A percentile compares a stretch with the other conserved stretches of the same genome.
Evolutionary conservation across 2,888 invertebrate genomes (phyloP).

Genomic region (Zhengitettix transpicula): DNA sequence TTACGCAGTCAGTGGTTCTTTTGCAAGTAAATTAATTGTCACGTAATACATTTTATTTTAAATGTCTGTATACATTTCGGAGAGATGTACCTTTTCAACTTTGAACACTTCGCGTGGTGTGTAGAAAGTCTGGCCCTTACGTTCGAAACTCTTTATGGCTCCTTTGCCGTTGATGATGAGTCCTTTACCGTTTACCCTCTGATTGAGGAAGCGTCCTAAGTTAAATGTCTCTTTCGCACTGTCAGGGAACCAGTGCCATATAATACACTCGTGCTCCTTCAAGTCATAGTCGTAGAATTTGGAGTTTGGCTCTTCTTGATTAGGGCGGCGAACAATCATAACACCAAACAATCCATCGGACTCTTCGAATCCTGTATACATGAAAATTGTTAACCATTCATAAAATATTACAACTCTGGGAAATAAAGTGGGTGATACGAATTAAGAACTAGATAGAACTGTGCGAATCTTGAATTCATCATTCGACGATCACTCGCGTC

Average conservation of each 20-base stretch:
- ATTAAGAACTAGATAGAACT: no score
- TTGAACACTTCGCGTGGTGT: not conserved
- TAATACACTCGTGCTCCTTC: not conserved
- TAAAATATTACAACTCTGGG: no score
- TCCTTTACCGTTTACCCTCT: not conserved
- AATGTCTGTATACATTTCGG: no score
- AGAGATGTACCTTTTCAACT: not conserved
- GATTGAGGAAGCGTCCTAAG: not conserved
- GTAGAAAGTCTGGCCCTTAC: not conserved
- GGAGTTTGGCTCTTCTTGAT: not conserved
- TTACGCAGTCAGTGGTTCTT: no score
- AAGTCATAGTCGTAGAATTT: not conserved
- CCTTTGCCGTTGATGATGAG: not conserved
- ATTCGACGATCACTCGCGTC: no score
- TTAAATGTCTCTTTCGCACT: not conserved
- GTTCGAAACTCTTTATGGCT: not conserved
- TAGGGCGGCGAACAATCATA: not conserved
- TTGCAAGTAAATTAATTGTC: no score
- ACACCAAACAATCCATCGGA: not conserved
- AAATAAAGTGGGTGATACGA: no score
- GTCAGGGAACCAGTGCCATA: not conserved
- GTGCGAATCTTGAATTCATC: no score
- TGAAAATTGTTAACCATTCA: no score
- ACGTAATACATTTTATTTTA: no score
- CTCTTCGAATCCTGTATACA: not conserved